These are phyloP conservation scores for Papilio demoleus DNA, from an alignment of 2,888 invertebrate species.

Conservation along the genomic window DNA sequence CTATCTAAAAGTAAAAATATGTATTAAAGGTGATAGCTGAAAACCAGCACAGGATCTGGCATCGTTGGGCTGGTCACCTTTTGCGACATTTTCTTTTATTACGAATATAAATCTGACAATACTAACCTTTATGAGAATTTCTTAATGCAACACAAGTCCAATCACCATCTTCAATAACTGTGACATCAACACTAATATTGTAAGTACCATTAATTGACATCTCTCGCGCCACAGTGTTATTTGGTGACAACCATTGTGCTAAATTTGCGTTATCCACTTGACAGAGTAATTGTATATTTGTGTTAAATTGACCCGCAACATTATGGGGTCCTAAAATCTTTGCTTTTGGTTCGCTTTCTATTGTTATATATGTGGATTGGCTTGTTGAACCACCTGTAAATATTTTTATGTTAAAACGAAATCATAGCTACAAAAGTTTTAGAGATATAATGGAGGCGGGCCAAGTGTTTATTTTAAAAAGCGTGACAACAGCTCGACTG, in stretches of 20 bases:
- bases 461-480: no score
- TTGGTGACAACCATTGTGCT: conserved; percentile 60
- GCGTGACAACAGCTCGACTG: no score
- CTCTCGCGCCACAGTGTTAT: conserved; percentile 50
- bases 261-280: conserved; percentile 58
- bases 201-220: conserved; percentile 48
- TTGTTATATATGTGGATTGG: conserved; percentile 55
- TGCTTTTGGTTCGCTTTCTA: conserved; percentile 59
- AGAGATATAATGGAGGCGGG: no score
- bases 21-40: no score
- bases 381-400: conserved; percentile 65
- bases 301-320: conserved; percentile 51
- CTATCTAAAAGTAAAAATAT: no score
- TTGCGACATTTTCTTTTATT: neutral
- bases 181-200: conserved; percentile 58
- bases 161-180: conserved; percentile 58
- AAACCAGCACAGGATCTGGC: no score
- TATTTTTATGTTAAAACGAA: no score
- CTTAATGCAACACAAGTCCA: conserved; percentile 65
- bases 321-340: conserved; percentile 68
- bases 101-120: no score
- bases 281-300: conserved; percentile 60
- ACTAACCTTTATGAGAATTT: conserved; percentile 56
- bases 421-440: no score
- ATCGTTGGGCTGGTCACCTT: no score